Conservation (phyloP, 2,888 invertebrate genomes). For the Lithosia quadra region DNA sequence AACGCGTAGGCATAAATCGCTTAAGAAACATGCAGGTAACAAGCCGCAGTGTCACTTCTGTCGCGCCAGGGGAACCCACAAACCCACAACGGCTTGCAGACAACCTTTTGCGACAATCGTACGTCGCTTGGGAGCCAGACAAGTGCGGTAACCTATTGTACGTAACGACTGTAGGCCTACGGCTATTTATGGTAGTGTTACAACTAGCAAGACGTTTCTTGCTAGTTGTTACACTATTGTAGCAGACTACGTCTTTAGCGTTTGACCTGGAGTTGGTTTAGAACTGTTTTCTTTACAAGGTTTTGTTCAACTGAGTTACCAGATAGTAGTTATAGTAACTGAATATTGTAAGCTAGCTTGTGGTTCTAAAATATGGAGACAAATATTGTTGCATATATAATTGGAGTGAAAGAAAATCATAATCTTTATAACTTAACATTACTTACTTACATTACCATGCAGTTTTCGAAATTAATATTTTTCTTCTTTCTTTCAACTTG, state of each 20-base stretch:
- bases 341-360: too few species aligned
- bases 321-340: not conserved
- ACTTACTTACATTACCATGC: too few species aligned
- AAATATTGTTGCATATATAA: too few species aligned
- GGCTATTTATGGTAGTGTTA: not conserved
- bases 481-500: too few species aligned
- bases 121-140: slow-evolving; percentile 20
- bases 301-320: not conserved
- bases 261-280: not conserved
- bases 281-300: not conserved
- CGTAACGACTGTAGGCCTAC: not conserved
- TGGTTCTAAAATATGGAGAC: too few species aligned
- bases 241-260: not conserved
- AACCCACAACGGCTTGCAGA: slow-evolving; percentile 50
- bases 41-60: slow-evolving; percentile 25
- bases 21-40: slow-evolving; percentile 19
- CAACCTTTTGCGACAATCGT: slow-evolving; percentile 50
- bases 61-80: slow-evolving; percentile 45
- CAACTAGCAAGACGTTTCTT: too few species aligned
- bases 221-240: too few species aligned
- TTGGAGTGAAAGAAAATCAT: too few species aligned
- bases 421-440: too few species aligned
- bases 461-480: too few species aligned
- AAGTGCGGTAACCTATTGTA: slow-evolving; percentile 6
- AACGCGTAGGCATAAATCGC: slow-evolving; percentile 14